Conservation (phyloP, 2,113 vertebrate genomes). For the Centropus unirufus region DNA sequence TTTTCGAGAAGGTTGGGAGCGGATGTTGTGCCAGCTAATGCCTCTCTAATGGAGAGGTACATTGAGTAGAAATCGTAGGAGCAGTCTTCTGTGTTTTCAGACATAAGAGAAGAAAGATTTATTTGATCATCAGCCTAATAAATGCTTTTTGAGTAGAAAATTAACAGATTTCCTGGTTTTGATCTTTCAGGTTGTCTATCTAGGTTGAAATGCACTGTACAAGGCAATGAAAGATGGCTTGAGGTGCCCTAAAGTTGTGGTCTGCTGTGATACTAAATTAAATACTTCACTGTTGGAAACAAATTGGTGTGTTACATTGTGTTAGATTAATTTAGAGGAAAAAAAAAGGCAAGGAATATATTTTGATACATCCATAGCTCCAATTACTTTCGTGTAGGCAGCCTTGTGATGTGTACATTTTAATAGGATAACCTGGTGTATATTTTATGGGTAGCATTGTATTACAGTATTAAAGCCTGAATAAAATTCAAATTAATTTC, state of each 20-base stretch:
- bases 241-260: background rate
- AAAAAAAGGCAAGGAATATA: background rate
- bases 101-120: background rate
- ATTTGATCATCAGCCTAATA: background rate
- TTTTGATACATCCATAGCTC: background rate
- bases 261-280: background rate
- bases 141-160: background rate
- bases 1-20: background rate
- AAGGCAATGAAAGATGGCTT: background rate
- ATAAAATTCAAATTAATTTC: background rate
- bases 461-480: background rate
- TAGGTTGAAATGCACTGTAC: background rate
- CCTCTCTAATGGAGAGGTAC: background rate
- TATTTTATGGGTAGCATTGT: background rate
- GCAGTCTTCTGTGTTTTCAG: background rate
- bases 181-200: background rate
- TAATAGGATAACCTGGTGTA: background rate
- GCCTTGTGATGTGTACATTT: background rate
- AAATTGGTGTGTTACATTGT: background rate
- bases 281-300: background rate
- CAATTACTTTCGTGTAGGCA: background rate
- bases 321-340: background rate
- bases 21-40: background rate
- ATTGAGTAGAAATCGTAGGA: background rate
- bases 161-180: background rate